Evolutionary conservation across 2,113 vertebrate species (phyloP), one percentile per base, ranked within the genome.

Genomic region (Amphiprion percula): DNA sequence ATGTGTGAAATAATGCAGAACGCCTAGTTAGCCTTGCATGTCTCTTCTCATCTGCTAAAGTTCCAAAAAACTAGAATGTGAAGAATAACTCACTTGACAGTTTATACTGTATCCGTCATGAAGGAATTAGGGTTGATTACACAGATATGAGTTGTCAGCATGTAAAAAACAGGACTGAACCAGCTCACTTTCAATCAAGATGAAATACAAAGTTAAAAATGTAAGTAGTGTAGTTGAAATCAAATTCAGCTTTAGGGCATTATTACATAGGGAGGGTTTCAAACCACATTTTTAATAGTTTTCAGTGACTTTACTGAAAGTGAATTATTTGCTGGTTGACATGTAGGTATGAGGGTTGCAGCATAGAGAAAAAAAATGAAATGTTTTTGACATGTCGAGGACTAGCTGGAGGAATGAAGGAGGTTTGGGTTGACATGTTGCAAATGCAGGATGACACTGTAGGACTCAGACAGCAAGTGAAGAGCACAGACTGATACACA

Each of bases 41-140:
- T 14, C 16, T 39, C 37, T 4, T 52, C 56, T 61, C 37, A 47
- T 47, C 23, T 37, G 54, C 52, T 65, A 24, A 33, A 61, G 9
- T 64, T 26, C 23, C 37, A 54, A 12, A 50, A 66, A 66, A 72
- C 46, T 56, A 55, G 52, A 53, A 47, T 69, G 26, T 70, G 53
- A 24, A 37, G 9, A 26, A 26, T 52, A 41, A 33, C 41, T 66
- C 62, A 37, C 23, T n/a, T 24, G 44, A 55, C 6, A 50, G 47
- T 73, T 79, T 89, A 88, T 90, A 90, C 88, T 87, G 90, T 88
- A 89, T 76, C 67, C 77, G 90, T 91, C 89, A 90, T 91, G 88
- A 87, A 81, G 65, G 63, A 81, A 49, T 39, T n/a, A 33, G 74
- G 71, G 65, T 74, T 64, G 67, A 79, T 79, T 66, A 81, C 82